Base-by-base conservation (phyloP, 1,140 invertebrate genomes). In the Drosophila lacteicornis region DNA sequence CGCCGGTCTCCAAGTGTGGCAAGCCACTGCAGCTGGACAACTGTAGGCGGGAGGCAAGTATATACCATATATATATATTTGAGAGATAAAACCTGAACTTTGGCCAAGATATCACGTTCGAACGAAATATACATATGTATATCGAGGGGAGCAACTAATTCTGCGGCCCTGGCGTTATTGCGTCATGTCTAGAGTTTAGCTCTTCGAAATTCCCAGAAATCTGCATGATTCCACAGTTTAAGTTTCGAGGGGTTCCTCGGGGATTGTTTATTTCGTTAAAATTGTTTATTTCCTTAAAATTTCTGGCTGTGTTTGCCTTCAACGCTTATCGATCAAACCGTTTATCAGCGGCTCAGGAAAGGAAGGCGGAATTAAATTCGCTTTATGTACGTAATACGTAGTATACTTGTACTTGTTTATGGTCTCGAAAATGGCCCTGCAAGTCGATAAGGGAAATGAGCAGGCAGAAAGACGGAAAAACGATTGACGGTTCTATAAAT, bases 21-120 rank as follows among this genome's bases (percentile, higher is more conserved):
- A 92, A 92, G 50, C 78, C 91, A 2, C 75, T 92, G 30, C 71
- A 87, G 46, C 78, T 92, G 73, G 92, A 92, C 62, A 92, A 92
- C 55, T 77, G 77, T 50, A 80, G 92, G 33, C 87, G 90, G 87
- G 91, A 92, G 92, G 92, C 92, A 92, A 92, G 92, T 92, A 90
- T 49, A 30, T 19, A 19, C 19, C 19, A 19, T 6, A 15, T 9
- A 46, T 15, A 27, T 11, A 38, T n/a, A 61, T 33, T 30, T n/a
- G 15, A 30, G 33, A 38, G 65, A 73, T 42, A 36, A 57, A 42
- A 59, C 46, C 46, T 51, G 70, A 73, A 74, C 68, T 74, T 74
- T 74, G 67, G 46, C 36, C 69, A 73, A 22, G 19, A 27, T 50
- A 71, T 47, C 43, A 13, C 43, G 59, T 65, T 65, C 63, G 33